Conservation (phyloP, 2,888 invertebrate genomes). For the Eilema depressum region DNA sequence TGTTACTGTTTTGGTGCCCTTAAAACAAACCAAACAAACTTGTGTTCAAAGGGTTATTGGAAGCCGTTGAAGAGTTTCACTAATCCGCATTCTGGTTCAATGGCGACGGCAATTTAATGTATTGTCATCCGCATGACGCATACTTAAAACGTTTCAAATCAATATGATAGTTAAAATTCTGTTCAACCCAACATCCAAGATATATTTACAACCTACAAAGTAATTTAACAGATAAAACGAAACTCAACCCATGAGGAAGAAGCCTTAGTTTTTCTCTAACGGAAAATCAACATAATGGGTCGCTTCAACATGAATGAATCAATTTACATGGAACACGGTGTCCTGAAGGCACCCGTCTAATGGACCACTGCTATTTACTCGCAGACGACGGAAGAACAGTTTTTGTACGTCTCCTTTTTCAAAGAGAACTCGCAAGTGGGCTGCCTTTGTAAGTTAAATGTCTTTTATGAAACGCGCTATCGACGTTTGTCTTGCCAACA, state of each 20-base stretch:
- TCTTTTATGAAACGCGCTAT: constrained; percentile 68
- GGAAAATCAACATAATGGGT: constrained; percentile 84
- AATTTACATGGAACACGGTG: constrained; percentile 77
- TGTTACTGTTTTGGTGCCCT: no score
- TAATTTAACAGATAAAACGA: constrained; percentile 22
- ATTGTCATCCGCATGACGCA: not conserved
- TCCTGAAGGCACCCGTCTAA: constrained; percentile 63
- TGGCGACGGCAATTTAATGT: not conserved
- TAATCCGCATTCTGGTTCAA: not conserved
- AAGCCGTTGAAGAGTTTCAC: not conserved
- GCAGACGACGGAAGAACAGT: constrained; percentile 60
- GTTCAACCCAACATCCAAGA: not conserved
- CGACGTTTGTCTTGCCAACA: constrained; percentile 59
- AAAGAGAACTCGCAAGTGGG: constrained; percentile 63
- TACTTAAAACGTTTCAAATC: not conserved
- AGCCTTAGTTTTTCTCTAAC: constrained; percentile 76
- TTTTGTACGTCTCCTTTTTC: constrained; percentile 69
- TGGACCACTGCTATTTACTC: constrained; percentile 74
- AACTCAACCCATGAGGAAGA: constrained; percentile 20
- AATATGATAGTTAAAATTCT: no score
- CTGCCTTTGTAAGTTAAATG: constrained; percentile 67
- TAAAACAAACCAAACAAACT: not conserved
- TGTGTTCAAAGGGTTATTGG: not conserved
- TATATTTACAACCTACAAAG: not conserved
- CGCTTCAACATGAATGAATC: constrained; percentile 78